phyloP scores from a whole-genome alignment of 1,140 invertebrate genomes.

The Tetraneura akinire region DNA sequence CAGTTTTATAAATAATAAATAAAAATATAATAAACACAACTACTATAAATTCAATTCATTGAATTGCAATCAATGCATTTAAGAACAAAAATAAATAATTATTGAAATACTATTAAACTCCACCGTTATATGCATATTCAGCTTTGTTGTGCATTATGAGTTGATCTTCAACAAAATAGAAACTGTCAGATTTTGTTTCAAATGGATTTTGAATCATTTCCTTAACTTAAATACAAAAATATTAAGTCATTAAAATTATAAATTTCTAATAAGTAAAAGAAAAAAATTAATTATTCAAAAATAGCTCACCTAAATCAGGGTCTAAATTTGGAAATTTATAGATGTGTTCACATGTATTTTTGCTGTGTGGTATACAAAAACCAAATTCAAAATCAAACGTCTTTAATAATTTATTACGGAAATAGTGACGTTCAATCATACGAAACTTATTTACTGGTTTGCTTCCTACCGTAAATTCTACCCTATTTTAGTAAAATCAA shows the following conservation, averaged over 20 bases:
- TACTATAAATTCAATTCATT: not conserved
- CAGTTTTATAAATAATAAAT: not conserved
- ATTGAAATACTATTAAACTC: constrained; percentile 23
- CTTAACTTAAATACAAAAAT: constrained; percentile 72
- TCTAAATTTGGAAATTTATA: constrained; percentile 94
- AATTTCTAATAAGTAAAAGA: too few relatives aligned
- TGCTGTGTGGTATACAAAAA: constrained; percentile 96
- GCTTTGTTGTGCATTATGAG: constrained; percentile 99
- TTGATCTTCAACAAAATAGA: constrained; percentile 96
- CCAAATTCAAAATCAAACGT: constrained; percentile 99
- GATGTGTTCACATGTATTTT: constrained; percentile 98
- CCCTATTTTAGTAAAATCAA: constrained; percentile 64
- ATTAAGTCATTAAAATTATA: not conserved
- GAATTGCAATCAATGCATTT: too few relatives aligned
- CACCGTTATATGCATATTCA: constrained; percentile 89
- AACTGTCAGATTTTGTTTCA: constrained; percentile 96
- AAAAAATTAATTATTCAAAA: not conserved
- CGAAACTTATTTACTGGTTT: constrained; percentile 92
- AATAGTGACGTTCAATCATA: constrained; percentile 98
- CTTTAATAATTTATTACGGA: constrained; percentile 89
- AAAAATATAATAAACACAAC: not conserved
- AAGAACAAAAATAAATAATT: not conserved
- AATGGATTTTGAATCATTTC: constrained; percentile 96
- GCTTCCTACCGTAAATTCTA: constrained; percentile 94
- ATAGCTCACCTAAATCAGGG: constrained; percentile 78